Evolutionary conservation across 2,888 invertebrate species (phyloP), one percentile per base, ranked within the genome.

Genomic region (Melinaea menophilus): DNA sequence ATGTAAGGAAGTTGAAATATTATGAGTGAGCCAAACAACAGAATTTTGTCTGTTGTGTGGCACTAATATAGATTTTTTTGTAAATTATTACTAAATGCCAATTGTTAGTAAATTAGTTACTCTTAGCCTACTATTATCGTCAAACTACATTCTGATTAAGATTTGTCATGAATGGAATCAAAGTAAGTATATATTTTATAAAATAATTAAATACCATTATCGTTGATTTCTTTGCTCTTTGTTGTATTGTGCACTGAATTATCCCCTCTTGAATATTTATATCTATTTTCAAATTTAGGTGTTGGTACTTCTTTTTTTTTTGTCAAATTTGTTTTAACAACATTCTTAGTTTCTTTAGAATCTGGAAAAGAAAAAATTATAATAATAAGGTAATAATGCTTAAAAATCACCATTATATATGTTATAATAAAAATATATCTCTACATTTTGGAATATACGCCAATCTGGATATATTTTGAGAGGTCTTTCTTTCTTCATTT

Each of bases 401-500:
- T 48, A 41, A 54, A 33, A 9, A 1, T 59, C 12, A 45, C 46
- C 5, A 35, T 35, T 5, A 56, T 22, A 37, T 33, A 22, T 47
- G 35, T 7, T 12, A 22, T 47, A 58, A 13, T 13, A 48, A 2
- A 61, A 63, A 54, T 9, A 64, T 58, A 79, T 79, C 3, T 11
- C 73, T 71, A 86, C 87, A 73, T 75, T 80, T 85, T 47, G 75
- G 59, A 64, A 76, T 66, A 67, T 67, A 79, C 61, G 75, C 69
- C 59, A 80, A 69, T 69, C 77, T 78, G 33, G 80, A 77, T 59
- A 77, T 73, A 45, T 72, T 76, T 41, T 78, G 75, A 12, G 73
- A 69, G 5, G 64, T 51, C 57, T 71, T 75, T 63, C 78, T 81
- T 35, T 76, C 77, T 63, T 74, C 73, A 64, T 75, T 79, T 7